Conservation (phyloP, 1,140 invertebrate genomes). For the Penaeus vannamei region DNA sequence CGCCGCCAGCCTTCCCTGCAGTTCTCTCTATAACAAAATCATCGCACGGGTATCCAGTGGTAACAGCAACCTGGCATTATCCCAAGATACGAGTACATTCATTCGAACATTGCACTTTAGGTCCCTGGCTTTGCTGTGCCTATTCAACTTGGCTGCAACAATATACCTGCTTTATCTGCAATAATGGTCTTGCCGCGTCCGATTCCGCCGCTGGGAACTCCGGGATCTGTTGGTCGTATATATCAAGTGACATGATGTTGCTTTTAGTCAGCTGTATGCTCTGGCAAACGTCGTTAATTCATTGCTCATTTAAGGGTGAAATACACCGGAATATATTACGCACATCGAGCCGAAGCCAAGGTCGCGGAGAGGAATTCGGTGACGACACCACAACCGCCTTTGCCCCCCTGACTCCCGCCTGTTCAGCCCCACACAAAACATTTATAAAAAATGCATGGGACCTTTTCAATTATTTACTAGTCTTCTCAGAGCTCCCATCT, state of each 20-base stretch:
- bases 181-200: constrained; percentile 52
- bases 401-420: constrained; percentile 35
- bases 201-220: constrained; percentile 9
- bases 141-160: constrained; percentile 59
- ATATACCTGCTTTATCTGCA: constrained; percentile 63
- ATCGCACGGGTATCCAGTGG: constrained; percentile 44
- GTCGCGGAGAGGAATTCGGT: constrained; percentile 14
- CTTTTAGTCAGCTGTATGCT: no score
- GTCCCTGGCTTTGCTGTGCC: constrained; percentile 55
- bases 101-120: constrained; percentile 59
- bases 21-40: constrained; percentile 55
- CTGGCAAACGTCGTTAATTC: no score
- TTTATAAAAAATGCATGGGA: constrained; percentile 62
- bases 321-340: no score
- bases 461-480: constrained; percentile 61
- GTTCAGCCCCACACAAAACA: constrained; percentile 60
- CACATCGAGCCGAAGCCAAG: constrained; percentile 25
- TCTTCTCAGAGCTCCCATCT: constrained; percentile 54
- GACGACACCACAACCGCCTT: constrained; percentile 55
- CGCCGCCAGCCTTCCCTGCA: neutral
- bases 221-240: neutral
- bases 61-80: constrained; percentile 56
- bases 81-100: constrained; percentile 60
- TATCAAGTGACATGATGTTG: neutral
- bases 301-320: no score